Evolutionary conservation across 2,797 vertebrate genomes (phyloP), one percentile per base, ranked within the genome.

Genomic region (Phoxinus dragarum): DNA sequence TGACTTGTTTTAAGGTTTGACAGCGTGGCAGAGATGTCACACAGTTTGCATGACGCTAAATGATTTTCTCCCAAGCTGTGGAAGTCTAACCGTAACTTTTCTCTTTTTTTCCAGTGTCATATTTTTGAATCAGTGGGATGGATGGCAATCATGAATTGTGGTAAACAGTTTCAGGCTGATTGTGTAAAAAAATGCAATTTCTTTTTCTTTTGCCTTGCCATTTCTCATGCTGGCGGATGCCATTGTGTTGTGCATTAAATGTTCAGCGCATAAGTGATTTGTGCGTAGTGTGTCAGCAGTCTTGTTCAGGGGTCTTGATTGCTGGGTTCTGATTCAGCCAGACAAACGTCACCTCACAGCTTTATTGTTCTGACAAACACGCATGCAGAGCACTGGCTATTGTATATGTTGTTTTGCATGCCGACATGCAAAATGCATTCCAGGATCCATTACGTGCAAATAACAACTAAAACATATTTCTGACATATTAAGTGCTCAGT

Each of bases 261-360:
- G 31, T 76, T 76, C 49, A 56, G 19, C 11, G 1, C 11, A 5
- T 76, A 80, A 49, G 34, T 67, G 27, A 34, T 36, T 67, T 47
- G 27, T 36, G 42, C 11, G 17, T 67, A 47, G 78, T 49, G 27
- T 80, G 44, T 66, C 59, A 49, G 78, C 44, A 7, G 10, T 36
- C 78, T 80, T 52, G 61, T 80, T 34, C 19, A 23, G 77, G n/a
- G 42, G 77, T 49, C 10, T 80, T 14, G 40, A 67, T 67, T 80
- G 77, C 27, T 47, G 27, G 42, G 61, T 67, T 80, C 17, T 67
- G 61, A 80, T 66, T 68, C 42, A 52, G 40, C 19, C 77, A 14
- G 44, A 69, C 79, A 49, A 68, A 68, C 4, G 12, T 5, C 47
- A 69, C 21, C 34, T 38, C 31, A 27, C 31, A 40, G 66, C 44